These are phyloP conservation scores for Neodiprion pinetum DNA, from an alignment of 1,140 invertebrate genomes.

Conservation along the genomic window DNA sequence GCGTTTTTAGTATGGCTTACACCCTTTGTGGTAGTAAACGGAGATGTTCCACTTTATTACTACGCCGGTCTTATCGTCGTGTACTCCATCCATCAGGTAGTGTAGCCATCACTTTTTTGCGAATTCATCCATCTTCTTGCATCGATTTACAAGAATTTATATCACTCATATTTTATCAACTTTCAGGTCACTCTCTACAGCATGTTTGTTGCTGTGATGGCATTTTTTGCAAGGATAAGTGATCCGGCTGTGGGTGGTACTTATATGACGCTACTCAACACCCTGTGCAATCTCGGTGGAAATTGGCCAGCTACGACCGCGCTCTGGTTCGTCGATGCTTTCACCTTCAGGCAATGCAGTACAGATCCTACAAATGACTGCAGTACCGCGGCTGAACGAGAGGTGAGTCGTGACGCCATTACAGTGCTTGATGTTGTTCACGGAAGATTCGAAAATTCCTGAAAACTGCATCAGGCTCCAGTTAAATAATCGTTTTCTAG, in stretches of 20 bases:
- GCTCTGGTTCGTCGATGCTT: conserved; percentile 89
- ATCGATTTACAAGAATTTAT: background rate
- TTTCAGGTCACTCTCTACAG: conserved; percentile 71
- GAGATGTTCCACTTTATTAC: conserved; percentile 79
- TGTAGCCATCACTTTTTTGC: background rate
- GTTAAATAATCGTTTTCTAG: conserved; percentile 16
- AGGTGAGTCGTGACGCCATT: conserved; percentile 47
- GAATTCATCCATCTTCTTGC: background rate
- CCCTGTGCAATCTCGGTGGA: conserved; percentile 93
- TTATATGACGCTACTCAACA: conserved; percentile 99
- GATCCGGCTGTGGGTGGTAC: conserved; percentile 96
- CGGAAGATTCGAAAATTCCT: conserved; percentile 9
- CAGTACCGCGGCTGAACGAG: conserved; percentile 57
- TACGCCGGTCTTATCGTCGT: conserved; percentile 79
- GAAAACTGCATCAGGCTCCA: conserved; percentile 31
- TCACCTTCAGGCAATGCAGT: conserved; percentile 83
- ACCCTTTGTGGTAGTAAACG: conserved; percentile 71
- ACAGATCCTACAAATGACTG: conserved; percentile 63
- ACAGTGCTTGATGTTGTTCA: conserved; percentile 14
- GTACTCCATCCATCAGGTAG: conserved; percentile 92
- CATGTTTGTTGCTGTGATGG: conserved; percentile 86
- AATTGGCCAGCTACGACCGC: conserved; percentile 96
- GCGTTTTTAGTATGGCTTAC: conserved; percentile 87
- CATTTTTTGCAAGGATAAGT: conserved; percentile 86
- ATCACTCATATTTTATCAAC: conserved; percentile 9